Evolutionary conservation across 2,797 vertebrate genomes (phyloP).

Genomic region (Oryzias dopingdopingensis): DNA sequence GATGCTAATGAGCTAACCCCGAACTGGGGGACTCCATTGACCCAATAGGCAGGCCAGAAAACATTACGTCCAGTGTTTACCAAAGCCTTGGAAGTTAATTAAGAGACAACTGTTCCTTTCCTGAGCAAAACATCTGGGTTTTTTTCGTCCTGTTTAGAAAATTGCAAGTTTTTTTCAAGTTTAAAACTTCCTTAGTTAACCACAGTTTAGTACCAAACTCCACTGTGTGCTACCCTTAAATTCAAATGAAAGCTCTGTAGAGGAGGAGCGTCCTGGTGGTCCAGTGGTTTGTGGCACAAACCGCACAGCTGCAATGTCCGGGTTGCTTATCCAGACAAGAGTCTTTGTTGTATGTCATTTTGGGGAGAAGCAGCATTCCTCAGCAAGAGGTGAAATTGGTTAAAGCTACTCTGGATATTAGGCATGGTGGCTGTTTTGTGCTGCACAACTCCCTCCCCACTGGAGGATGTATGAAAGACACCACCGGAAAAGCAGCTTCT

Average conservation of each 20-base stretch:
- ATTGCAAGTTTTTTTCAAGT: constrained; percentile 63
- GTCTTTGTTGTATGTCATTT: constrained; percentile 33
- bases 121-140: constrained; percentile 56
- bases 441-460: too few species aligned
- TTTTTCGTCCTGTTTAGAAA: constrained; percentile 59
- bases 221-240: constrained; percentile 40
- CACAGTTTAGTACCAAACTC: constrained; percentile 49
- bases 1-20: constrained; percentile 69
- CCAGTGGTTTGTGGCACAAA: constrained; percentile 48
- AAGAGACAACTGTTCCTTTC: constrained; percentile 64
- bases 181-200: constrained; percentile 61
- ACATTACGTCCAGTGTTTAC: constrained; percentile 70
- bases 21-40: constrained; percentile 56
- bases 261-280: constrained; percentile 37
- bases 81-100: constrained; percentile 58
- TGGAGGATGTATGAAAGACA: too few species aligned
- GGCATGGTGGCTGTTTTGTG: too few species aligned
- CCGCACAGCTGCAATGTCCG: constrained; percentile 29
- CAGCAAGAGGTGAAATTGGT: constrained; percentile 3
- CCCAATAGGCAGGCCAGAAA: constrained; percentile 55
- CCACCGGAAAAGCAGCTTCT: too few species aligned
- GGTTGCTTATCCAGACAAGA: constrained; percentile 17
- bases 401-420: not conserved
- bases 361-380: not conserved
- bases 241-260: constrained; percentile 33